Base-by-base conservation (phyloP, 53 echinoderm and acorn worm species). In the Mesocentrotus franciscanus region DNA sequence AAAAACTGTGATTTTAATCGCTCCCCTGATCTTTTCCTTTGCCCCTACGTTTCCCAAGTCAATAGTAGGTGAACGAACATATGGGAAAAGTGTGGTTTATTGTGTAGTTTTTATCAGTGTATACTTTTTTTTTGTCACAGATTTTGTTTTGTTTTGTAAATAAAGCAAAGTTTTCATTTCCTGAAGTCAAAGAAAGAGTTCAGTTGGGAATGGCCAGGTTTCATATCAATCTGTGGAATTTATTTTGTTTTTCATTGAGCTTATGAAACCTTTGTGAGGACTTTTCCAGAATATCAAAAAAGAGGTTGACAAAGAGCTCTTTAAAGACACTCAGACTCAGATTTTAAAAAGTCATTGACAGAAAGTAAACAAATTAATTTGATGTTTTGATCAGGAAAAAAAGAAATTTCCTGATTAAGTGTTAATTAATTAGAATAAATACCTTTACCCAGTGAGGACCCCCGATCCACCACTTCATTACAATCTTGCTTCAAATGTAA, bases 1-100 rank as follows among this genome's bases (percentile, higher is more conserved):
- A 87, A 87, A 59, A 87, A 58, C 57, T 22, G 87, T 87, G 87
- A 87, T 87, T 27, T 84, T 87, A 87, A 87, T 87, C 87, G 59
- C 58, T 87, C 87, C 87, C 87, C 20, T 87, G 87, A 87, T 39
- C 39, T 58, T 57, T n/a, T 87, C 56, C 17, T 87, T 27, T 42
- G 87, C 59, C 58, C 29, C 27, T 56, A 27, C 0, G 18, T 58
- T n/a, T 87, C 27, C 57, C 87, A 22, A 56, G 34, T 58, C 58
- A 84, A 49, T 55, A 42, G 36, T 16, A 17, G 49, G 83, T 84
- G 49, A 49, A 84, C 5, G 49, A 49, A 49, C 39, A 57, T 87
- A n/a, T 87, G n/a, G 87, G 58, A 17, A 55, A 84, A 57, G 58
- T 58, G 59, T 87, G 57, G 56, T 27, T 81, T 36, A 58, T 57